Evolutionary conservation across 1,140 invertebrate species (phyloP), one percentile per base, ranked within the genome.

Genomic region (Brachionus calyciflorus): DNA sequence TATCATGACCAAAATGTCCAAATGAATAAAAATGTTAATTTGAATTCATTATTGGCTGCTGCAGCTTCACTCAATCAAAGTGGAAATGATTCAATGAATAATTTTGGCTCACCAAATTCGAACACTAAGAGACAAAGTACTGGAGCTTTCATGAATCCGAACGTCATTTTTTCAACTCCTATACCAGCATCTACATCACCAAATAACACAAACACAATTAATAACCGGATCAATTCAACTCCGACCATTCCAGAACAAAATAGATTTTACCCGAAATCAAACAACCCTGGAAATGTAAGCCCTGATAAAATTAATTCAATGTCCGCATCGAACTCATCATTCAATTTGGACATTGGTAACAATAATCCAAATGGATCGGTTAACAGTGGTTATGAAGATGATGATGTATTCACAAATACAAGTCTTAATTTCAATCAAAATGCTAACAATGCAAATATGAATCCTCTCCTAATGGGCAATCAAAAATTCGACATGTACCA

Each of bases 401-500:
- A 65, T 21, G 60, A 65, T 41, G 60, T 65, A 3, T 65, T 65
- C 14, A 44, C 40, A 10, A 65, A 65, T 41, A 44, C 60, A 14
- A 65, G 60, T 46, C 21, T 65, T 0, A 65, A 65, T 10, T 44
- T 65, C 17, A 65, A 41, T 24, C 60, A 41, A 26, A 9, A 55
- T 17, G 44, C 3, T 14, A 24, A 17, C 41, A 44, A 44, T 14
- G 3, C 12, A n/a, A 46, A 46, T 14, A 14, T 46, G 14, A 46
- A 46, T 65, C 55, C 26, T 33, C 3, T 60, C 14, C 24, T 41
- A 3, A 6, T 21, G n/a, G 21, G 24, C 1, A 65, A 65, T 65
- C 37, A 41, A 65, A 65, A 65, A 14, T 41, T 65, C 14, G 60
- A 65, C 55, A 60, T 60, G 55, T 60, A 60, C 9, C 60, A 65